These are phyloP conservation scores for Xenentodon cancila DNA, from an alignment of 2,797 vertebrate genomes.

Conservation along the genomic window DNA sequence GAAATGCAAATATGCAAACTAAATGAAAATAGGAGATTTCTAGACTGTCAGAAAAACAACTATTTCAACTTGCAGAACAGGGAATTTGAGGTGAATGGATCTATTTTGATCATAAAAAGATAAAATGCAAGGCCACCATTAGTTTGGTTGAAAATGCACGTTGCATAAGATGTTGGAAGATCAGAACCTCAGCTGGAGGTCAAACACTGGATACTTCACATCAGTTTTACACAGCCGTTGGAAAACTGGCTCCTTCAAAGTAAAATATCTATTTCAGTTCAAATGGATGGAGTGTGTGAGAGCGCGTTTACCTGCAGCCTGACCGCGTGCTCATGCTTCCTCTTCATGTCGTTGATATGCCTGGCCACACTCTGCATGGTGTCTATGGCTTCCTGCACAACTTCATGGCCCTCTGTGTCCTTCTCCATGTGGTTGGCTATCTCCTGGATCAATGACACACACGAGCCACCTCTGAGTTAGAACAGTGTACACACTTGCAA, in stretches of 20 bases:
- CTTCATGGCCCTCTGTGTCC: slow-evolving; percentile 92
- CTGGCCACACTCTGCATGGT: slow-evolving; percentile 99
- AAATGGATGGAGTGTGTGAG: slow-evolving; percentile 1
- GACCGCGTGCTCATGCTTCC: slow-evolving; percentile 95
- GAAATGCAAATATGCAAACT: neutral
- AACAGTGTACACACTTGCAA: slow-evolving; percentile 2
- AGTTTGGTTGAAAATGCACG: slow-evolving; percentile 56
- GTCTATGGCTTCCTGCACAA: slow-evolving; percentile 96
- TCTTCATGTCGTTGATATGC: slow-evolving; percentile 99
- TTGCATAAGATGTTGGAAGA: slow-evolving; percentile 58
- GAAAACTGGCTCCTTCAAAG: slow-evolving; percentile 28
- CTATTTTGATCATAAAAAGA: no score
- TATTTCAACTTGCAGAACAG: neutral
- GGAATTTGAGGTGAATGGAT: no score
- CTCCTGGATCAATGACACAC: slow-evolving; percentile 81
- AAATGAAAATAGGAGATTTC: neutral
- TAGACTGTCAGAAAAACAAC: neutral
- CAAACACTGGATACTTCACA: slow-evolving; percentile 39
- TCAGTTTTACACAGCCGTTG: slow-evolving; percentile 38
- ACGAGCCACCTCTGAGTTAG: slow-evolving; percentile 16
- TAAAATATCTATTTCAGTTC: slow-evolving; percentile 6
- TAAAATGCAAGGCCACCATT: slow-evolving; percentile 65
- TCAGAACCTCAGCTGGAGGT: slow-evolving; percentile 42
- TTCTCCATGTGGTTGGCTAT: slow-evolving; percentile 98
- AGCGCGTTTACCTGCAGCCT: slow-evolving; percentile 87